Evolutionary conservation across 2,113 vertebrate species (phyloP).

Genomic region (Muntiacus muntjak): DNA sequence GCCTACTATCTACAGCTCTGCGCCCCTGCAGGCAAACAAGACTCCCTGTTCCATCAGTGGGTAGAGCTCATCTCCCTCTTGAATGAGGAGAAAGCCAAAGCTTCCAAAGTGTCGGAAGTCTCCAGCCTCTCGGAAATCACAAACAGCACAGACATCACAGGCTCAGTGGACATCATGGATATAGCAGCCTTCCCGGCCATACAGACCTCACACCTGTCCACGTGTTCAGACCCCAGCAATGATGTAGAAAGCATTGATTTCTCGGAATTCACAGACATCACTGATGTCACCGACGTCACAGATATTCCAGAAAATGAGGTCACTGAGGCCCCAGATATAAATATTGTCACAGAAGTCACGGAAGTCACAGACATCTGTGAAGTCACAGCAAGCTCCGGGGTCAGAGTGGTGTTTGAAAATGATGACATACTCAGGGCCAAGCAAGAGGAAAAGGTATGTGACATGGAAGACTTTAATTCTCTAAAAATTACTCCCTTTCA

Average conservation of each 20-base stretch:
- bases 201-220: not conserved
- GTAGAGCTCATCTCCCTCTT: slow-evolving; percentile 68
- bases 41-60: slow-evolving; percentile 69
- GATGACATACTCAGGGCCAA: slow-evolving; percentile 47
- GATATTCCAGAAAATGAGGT: slow-evolving; percentile 52
- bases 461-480: not conserved
- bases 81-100: slow-evolving; percentile 57
- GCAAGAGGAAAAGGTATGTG: slow-evolving; percentile 36
- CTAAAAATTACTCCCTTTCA: not conserved
- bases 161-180: slow-evolving; percentile 44
- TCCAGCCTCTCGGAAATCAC: slow-evolving; percentile 53
- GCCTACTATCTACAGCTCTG: slow-evolving; percentile 79
- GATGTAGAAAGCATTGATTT: not conserved
- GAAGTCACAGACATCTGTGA: not conserved
- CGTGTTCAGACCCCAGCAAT: fast-evolving
- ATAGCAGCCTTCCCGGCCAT: not conserved
- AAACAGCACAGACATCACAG: slow-evolving; percentile 33
- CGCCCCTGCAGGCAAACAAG: slow-evolving; percentile 40
- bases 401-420: slow-evolving; percentile 62
- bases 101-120: slow-evolving; percentile 1
- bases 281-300: slow-evolving; percentile 54
- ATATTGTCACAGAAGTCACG: slow-evolving; percentile 65
- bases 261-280: slow-evolving; percentile 46
- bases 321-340: slow-evolving; percentile 50
- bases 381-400: not conserved